Conservation (phyloP, 2,797 vertebrate genomes). For the Vipera latastei region DNA sequence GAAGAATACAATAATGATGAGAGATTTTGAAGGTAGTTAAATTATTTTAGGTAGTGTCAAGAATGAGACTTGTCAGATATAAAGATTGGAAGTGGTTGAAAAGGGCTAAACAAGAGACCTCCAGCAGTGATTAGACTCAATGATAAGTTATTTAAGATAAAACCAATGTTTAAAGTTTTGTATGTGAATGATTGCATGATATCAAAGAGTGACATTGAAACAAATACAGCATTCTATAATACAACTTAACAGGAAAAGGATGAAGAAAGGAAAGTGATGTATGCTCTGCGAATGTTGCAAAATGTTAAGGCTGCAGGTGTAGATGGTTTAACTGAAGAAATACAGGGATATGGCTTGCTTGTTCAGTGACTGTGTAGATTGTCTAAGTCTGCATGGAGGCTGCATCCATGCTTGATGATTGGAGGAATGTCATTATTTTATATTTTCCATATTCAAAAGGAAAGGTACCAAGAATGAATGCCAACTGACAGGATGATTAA, state of each 20-base stretch:
- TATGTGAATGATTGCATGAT: background rate
- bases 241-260: background rate
- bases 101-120: background rate
- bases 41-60: background rate
- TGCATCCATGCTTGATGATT: background rate
- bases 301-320: background rate
- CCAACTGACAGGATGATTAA: background rate
- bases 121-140: background rate
- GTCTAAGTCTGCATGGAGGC: background rate
- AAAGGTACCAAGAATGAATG: background rate
- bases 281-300: background rate
- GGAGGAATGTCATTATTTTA: background rate
- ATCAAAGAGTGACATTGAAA: background rate
- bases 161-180: background rate
- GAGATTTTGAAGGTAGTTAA: background rate
- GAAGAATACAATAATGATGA: background rate
- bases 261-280: background rate
- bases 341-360: background rate
- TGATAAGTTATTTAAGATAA: background rate
- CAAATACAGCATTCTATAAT: background rate
- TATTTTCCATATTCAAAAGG: background rate
- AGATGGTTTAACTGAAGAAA: background rate
- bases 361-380: background rate
- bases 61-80: background rate
- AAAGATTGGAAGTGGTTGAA: background rate